Conservation (phyloP, 2,888 invertebrate species). For the Lithosia quadra region DNA sequence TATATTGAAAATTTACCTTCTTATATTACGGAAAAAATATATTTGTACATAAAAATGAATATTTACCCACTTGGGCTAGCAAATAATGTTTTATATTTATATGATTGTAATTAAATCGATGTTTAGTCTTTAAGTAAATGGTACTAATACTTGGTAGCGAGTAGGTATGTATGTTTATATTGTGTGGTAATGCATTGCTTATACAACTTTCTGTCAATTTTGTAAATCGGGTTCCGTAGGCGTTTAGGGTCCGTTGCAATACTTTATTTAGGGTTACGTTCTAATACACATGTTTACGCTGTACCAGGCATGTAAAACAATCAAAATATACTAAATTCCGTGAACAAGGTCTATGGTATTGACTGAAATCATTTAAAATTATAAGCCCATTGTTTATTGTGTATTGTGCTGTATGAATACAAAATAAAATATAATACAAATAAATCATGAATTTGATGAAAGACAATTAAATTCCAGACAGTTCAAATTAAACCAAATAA, state of each 20-base stretch:
- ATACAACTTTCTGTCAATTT: conserved; percentile 51
- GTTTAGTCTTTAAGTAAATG: conserved; percentile 60
- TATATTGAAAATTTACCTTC: conserved; percentile 65
- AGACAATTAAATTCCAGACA: not conserved
- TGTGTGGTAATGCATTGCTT: conserved; percentile 55
- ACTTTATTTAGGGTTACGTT: conserved; percentile 7
- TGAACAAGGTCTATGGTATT: not conserved
- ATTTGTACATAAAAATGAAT: conserved; percentile 70
- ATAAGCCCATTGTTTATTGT: not conserved
- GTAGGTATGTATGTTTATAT: conserved; percentile 53
- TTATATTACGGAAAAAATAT: conserved; percentile 63
- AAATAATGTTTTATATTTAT: conserved; percentile 63
- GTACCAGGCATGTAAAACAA: not conserved
- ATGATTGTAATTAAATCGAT: conserved; percentile 53
- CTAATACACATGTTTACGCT: not conserved
- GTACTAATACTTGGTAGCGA: conserved; percentile 67
- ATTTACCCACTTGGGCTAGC: conserved; percentile 60
- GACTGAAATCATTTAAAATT: not conserved
- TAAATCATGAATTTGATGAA: not conserved
- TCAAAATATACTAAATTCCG: not conserved
- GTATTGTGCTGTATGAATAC: not conserved
- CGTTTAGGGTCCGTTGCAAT: conserved; percentile 34
- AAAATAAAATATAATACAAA: too few relatives aligned
- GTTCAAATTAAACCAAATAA: not conserved
- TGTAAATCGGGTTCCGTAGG: conserved; percentile 48